A percentile compares a stretch with the other conserved stretches of the same genome.
phyloP scores from a whole-genome alignment of 2,113 vertebrate genomes.

The Mirounga angustirostris region DNA sequence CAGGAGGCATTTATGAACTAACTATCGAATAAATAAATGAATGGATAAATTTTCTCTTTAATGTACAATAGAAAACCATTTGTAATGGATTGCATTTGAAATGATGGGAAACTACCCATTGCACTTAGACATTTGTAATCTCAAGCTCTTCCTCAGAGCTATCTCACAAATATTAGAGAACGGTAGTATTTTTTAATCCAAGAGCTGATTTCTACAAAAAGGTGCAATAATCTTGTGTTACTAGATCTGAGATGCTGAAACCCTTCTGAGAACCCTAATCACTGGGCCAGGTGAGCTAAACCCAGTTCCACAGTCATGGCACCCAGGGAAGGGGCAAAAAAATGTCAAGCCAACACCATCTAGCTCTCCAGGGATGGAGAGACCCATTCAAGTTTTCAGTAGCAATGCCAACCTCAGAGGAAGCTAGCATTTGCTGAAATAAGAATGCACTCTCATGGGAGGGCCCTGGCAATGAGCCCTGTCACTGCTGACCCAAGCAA shows the following conservation, averaged over 20 bases:
- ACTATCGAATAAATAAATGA: background rate
- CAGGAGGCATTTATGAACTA: background rate
- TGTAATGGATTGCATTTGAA: background rate
- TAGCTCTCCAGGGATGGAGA: background rate
- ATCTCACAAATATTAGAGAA: background rate
- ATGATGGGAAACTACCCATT: background rate
- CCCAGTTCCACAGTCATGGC: no score
- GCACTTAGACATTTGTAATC: background rate
- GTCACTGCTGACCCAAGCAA: background rate
- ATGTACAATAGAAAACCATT: background rate
- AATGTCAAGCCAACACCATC: background rate
- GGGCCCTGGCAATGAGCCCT: background rate
- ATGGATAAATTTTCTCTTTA: background rate
- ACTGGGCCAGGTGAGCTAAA: background rate
- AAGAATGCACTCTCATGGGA: background rate
- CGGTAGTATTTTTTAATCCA: background rate
- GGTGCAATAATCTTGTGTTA: background rate
- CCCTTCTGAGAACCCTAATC: background rate
- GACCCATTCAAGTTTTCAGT: background rate
- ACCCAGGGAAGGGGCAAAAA: background rate
- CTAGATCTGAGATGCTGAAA: background rate
- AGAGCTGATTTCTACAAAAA: background rate
- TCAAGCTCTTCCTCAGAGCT: background rate
- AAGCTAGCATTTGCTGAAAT: background rate
- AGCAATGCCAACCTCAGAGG: background rate